Conservation (phyloP, 2,797 vertebrate species). For the Hephaestus fuliginosus region DNA sequence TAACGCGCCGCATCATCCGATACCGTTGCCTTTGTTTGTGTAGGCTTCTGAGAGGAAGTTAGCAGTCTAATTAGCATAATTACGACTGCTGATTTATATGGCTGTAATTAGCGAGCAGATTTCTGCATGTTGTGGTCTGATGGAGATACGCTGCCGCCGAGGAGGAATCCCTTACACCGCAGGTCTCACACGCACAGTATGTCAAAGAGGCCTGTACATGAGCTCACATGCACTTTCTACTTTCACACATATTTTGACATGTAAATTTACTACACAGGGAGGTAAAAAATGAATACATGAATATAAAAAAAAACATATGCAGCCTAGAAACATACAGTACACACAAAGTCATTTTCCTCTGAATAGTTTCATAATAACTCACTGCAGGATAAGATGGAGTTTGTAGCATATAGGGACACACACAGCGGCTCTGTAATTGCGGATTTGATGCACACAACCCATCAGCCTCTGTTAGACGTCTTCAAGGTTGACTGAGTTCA, state of each 20-base stretch:
- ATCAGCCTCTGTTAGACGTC: neutral
- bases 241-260: constrained; percentile 8
- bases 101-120: constrained; percentile 79
- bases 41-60: constrained; percentile 85
- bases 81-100: constrained; percentile 84
- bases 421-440: neutral
- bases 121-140: constrained; percentile 64
- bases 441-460: neutral
- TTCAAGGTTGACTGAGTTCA: constrained; percentile 18
- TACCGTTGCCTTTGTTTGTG: constrained; percentile 82
- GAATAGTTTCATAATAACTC: neutral
- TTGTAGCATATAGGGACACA: neutral
- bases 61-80: constrained; percentile 86
- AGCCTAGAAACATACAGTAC: neutral
- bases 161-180: constrained; percentile 43
- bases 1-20: constrained; percentile 82
- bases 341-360: neutral
- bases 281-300: constrained; percentile 9
- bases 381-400: neutral
- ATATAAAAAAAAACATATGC: constrained; percentile 18
- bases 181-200: constrained; percentile 26
- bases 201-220: constrained; percentile 35
- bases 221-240: constrained; percentile 34
- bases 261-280: neutral
- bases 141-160: constrained; percentile 49